Evolutionary conservation across 2,888 invertebrate genomes (phyloP), one percentile per base, ranked within the genome.

Genomic region (Amaurobius ferox): DNA sequence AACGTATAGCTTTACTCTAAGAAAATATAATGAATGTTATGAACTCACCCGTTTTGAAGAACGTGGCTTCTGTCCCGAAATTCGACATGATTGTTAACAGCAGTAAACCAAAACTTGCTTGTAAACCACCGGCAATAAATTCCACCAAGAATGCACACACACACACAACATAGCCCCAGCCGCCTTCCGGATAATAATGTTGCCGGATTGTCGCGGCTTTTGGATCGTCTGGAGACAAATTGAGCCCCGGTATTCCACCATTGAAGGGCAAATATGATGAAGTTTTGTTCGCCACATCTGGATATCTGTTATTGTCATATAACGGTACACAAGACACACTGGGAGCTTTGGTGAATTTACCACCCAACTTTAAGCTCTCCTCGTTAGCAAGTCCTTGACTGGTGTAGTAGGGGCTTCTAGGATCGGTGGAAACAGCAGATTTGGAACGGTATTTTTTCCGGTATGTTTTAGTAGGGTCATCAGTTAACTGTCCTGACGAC

Each of bases 181-280:
- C 91, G 1, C 91, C 91, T 87, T 96, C 96, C 39, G 96, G 96
- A 91, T 96, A 96, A 92, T 96, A 96, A 90, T 96, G 95, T 90
- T 95, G 95, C 89, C 95, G 91, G 87, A 93, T 91, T 72, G 93
- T 93, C 40, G 89, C 88, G 90, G 91, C 88, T 90, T 87, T 88
- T 1, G 88, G 88, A 73, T 89, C 88, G 32, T 88, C 86, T 6
- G 88, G 87, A 1, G 88, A 87, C 28, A 89, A 39, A 19, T 86
- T 79, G 61, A 79, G 70, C 7, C 89, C 89, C 1, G 79, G 88
- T 9, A 88, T 86, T 1, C 80, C 86, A 7, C 88, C 88, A 44
- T 86, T 88, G 40, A 83, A 71, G 3, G 79, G 79, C 28, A 80
- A 39, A 11, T 81, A 67, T 6, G 64, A 28, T 3, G 67, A 29